Conservation (phyloP, 2,113 vertebrate species). For the Calyptommatus sinebrachiatus region DNA sequence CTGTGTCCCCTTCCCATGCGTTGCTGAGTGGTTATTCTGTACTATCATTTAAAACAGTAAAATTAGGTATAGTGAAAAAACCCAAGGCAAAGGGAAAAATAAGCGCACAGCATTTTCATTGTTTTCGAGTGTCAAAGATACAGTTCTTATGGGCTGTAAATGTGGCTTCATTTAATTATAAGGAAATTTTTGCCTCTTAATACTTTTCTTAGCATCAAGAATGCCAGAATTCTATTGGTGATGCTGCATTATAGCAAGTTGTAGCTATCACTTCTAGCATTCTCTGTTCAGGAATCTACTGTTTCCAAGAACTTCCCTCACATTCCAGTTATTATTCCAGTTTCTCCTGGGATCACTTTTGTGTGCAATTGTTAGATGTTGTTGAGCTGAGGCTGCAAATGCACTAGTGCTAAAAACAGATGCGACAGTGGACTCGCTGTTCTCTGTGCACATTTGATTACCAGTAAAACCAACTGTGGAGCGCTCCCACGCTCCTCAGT, state of each 20-base stretch:
- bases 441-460: too few relatives aligned
- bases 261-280: not conserved
- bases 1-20: conserved; percentile 11
- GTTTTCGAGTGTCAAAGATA: not conserved
- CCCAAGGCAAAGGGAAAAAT: not conserved
- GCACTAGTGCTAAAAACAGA: too few relatives aligned
- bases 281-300: not conserved
- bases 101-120: not conserved
- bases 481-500: too few relatives aligned
- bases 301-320: not conserved
- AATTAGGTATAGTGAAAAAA: not conserved
- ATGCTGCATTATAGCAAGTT: not conserved
- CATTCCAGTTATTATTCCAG: not conserved
- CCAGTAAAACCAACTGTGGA: too few relatives aligned
- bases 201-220: not conserved
- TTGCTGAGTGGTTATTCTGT: not conserved
- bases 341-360: not conserved
- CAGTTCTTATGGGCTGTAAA: not conserved
- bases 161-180: not conserved
- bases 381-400: too few relatives aligned
- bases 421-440: too few relatives aligned
- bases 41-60: not conserved
- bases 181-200: not conserved
- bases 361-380: not conserved
- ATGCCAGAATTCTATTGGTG: not conserved